Base-by-base conservation (phyloP, 2,888 invertebrate species). In the Leucozona laternaria region DNA sequence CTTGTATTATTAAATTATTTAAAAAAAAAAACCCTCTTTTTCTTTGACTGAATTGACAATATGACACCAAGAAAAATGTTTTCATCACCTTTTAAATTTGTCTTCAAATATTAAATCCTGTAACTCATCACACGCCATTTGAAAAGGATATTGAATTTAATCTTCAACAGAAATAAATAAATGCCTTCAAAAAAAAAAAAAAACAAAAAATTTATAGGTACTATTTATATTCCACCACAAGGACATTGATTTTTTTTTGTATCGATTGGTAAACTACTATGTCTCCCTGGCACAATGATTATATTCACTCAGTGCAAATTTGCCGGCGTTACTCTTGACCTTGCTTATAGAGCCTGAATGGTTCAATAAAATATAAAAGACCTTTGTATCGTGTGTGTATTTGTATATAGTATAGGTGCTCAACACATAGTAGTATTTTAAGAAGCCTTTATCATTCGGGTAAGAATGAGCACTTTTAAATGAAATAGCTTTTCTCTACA, bases 231-330 rank as follows among this genome's bases (percentile, higher is more conserved):
- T 45, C n/a, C 8, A 34, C 22, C 48, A 72, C 28, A 73, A 68
- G 58, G 45, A 82, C 66, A 82, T 78, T 43, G 70, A 83, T 79
- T 70, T 79, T 79, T 62, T 62, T 79, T 79, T 79, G n/a, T n/a
- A 55, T 73, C 55, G 70, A 73, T 40, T 79, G 8, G n/a, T 6
- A 53, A 8, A 81, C 64, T 64, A 37, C 4, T n/a, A 2, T 40
- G 17, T 58, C 17, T 58, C 34, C 37, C 20, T 60, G 68, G 15
- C 28, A 58, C 66, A 25, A 31, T 50, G 77, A 77, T 58, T 79
- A 48, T 45, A 72, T 79, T 66, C 58, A 20, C 34, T 13, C 58
- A 20, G 43, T 13, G 25, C 25, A 71, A 60, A 60, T 60, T 20
- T 62, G 43, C 62, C 20, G 62, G 28, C 43, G 25, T 25, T 60